Conservation (phyloP, 1,140 invertebrate species). For the Tetramorium parvispinum region DNA sequence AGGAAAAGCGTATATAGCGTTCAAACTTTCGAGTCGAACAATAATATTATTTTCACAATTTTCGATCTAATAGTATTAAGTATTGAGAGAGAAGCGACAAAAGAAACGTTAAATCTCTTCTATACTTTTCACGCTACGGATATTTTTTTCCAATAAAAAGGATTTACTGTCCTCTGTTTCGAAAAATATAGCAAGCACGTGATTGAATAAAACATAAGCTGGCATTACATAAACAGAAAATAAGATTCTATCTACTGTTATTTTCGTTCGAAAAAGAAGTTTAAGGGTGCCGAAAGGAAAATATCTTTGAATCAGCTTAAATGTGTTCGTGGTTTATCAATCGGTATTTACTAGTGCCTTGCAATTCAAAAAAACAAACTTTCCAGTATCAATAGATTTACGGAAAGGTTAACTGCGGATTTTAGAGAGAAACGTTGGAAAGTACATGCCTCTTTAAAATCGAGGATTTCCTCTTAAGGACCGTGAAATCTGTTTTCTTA, state of each 20-base stretch:
- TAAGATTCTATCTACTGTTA: background rate
- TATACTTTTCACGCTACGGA: background rate
- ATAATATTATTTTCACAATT: constrained; percentile 18
- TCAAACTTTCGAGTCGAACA: background rate
- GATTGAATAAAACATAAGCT: background rate
- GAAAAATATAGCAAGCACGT: background rate
- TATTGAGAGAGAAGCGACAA: background rate
- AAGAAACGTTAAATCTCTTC: background rate
- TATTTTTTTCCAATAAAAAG: background rate
- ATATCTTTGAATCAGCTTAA: background rate
- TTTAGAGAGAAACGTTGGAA: background rate
- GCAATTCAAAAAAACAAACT: background rate
- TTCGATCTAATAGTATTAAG: background rate
- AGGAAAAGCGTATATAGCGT: background rate
- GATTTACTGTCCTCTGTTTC: background rate
- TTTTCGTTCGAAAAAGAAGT: background rate
- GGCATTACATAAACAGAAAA: background rate
- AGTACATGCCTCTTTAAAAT: background rate
- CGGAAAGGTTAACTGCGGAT: background rate
- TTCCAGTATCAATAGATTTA: background rate
- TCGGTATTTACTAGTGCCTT: background rate
- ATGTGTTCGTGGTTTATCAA: background rate
- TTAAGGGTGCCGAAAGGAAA: background rate
- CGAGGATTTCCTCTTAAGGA: background rate
- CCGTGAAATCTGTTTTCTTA: background rate